Evolutionary conservation across 2,797 vertebrate species (phyloP), one percentile per base, ranked within the genome.

Genomic region (Poecilia velifera): DNA sequence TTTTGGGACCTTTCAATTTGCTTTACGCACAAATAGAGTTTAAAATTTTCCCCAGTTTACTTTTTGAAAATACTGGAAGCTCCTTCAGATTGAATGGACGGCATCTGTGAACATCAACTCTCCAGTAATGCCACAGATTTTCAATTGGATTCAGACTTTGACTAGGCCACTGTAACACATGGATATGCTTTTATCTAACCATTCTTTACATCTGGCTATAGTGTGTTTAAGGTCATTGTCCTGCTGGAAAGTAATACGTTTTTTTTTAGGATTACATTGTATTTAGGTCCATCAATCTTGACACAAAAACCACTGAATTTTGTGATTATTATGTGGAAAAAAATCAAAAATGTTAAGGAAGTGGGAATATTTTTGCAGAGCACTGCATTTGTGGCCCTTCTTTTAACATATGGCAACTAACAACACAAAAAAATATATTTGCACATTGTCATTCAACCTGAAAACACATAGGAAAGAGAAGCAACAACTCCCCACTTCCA

Each of bases 391-490:
- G 3, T 66, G 4, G 9, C 20, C 64, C 1, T 73, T 36, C 28
- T 9, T 18, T 51, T n/a, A 13, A 22, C 59, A 49, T 39, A 66
- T 22, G 14, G 28, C 59, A 34, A 14, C 59, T 6, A 1, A 8
- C 31, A 62, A 62, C 28, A 14, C 13, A 18, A 62, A 31, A 57
- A 57, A 34, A 59, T 2, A 59, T 59, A 31, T 80, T 57, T 39
- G 46, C 39, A 59, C 20, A 45, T 80, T 34, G 28, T 51, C 3
- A 4, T 77, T 78, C 22, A 46, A 13, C 20, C 2, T 57, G 4
- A 20, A 64, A 73, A 66, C 34, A 49, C 28, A 20, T 16, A 36
- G 51, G 73, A 70, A 72, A 53, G 31, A 73, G 57, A 73, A 73
- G 41, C 7, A 34, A 18, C 59, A 5, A 39, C 74, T 78, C 72